phyloP scores from a whole-genome alignment of 2,888 invertebrate species.

The Drosophila ezoana region DNA sequence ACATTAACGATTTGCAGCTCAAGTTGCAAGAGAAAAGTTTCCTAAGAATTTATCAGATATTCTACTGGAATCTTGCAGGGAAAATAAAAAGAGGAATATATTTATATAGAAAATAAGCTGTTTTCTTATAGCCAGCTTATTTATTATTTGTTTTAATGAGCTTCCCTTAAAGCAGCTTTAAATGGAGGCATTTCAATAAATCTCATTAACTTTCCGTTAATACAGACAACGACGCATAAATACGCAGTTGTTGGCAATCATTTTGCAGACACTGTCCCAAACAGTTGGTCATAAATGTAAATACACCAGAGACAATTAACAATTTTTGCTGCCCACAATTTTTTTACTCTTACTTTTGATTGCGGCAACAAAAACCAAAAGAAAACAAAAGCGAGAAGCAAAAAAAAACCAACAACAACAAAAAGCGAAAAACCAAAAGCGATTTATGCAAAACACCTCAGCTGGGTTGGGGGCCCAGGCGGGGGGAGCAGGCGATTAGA shows the following conservation, averaged over 20 bases:
- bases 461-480: neutral
- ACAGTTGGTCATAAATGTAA: slow-evolving; percentile 37
- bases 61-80: too few relatives aligned
- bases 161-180: neutral
- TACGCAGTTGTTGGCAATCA: neutral
- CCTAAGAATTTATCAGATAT: too few relatives aligned
- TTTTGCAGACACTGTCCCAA: slow-evolving; percentile 10
- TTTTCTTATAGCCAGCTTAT: too few relatives aligned
- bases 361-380: slow-evolving; percentile 29
- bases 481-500: slow-evolving; percentile 38
- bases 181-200: neutral
- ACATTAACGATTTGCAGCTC: neutral
- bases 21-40: neutral
- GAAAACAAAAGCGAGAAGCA: slow-evolving; percentile 25
- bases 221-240: neutral
- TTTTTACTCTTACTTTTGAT: slow-evolving; percentile 41
- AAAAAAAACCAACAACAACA: slow-evolving; percentile 33
- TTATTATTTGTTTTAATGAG: neutral
- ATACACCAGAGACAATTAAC: slow-evolving; percentile 31
- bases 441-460: slow-evolving; percentile 61
- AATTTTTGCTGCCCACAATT: slow-evolving; percentile 25
- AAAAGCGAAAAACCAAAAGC: slow-evolving; percentile 51
- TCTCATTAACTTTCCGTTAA: neutral
- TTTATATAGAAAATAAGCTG: too few relatives aligned
- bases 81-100: too few relatives aligned